A percentile compares a stretch with the other conserved stretches of the same genome.
Conservation (phyloP, 1,140 invertebrate species). For the Ericerus pela region DNA sequence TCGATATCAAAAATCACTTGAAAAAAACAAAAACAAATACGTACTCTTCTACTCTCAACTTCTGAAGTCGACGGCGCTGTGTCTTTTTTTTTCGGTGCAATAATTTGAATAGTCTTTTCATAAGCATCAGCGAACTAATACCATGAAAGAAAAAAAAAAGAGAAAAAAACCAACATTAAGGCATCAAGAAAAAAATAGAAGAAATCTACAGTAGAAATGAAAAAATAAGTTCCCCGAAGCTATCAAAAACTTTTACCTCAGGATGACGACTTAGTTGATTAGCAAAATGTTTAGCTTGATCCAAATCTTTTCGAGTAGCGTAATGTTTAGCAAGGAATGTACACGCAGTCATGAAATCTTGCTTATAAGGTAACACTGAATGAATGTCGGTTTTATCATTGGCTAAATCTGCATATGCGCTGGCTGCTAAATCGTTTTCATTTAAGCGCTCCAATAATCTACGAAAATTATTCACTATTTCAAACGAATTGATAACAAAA, state of each 20-base stretch:
- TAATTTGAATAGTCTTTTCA: neutral
- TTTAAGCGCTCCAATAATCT: neutral
- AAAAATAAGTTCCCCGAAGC: too few species aligned
- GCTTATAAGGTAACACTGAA: neutral
- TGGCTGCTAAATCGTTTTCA: neutral
- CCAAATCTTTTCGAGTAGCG: neutral
- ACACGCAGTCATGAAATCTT: neutral
- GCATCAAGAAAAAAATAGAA: neutral
- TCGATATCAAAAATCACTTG: neutral
- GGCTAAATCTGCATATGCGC: neutral
- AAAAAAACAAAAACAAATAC: neutral
- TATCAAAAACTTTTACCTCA: too few species aligned
- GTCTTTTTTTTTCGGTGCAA: slow-evolving; percentile 1
- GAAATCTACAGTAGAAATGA: neutral
- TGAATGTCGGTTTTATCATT: neutral
- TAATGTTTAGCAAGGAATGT: neutral
- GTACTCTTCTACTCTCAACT: neutral
- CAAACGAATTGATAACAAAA: neutral
- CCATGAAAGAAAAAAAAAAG: too few species aligned
- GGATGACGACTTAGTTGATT: neutral
- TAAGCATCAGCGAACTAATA: slow-evolving; percentile 1
- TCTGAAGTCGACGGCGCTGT: neutral
- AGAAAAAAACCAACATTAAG: neutral
- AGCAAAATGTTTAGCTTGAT: neutral
- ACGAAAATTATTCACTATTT: neutral